Evolutionary conservation across 1,140 invertebrate genomes (phyloP).

Genomic region (Acromyrmex charruanus): DNA sequence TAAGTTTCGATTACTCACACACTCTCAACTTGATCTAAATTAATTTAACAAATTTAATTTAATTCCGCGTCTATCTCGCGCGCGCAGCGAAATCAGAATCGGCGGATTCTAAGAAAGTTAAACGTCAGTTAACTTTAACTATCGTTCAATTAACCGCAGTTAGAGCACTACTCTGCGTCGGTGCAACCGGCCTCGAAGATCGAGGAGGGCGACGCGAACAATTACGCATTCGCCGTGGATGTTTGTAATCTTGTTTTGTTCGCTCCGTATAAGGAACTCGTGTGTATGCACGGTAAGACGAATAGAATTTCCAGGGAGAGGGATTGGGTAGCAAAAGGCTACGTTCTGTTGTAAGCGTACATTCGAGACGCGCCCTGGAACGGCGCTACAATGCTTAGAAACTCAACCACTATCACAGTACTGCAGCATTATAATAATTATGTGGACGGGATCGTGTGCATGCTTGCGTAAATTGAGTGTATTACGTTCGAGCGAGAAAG

Average conservation of each 20-base stretch:
- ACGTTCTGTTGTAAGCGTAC: conserved; percentile 15
- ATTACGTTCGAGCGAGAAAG: conserved; percentile 65
- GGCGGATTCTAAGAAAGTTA: not conserved
- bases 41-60: conserved; percentile 1
- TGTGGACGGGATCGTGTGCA: conserved; percentile 79
- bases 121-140: conserved; percentile 8
- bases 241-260: conserved; percentile 42
- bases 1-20: conserved; percentile 5
- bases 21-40: not conserved
- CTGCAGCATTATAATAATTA: conserved; percentile 84
- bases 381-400: conserved; percentile 82
- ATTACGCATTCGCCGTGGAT: not conserved
- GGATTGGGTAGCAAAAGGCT: not conserved
- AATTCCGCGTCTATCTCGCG: conserved; percentile 12
- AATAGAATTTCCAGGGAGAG: conserved; percentile 13
- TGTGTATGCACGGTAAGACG: conserved; percentile 25
- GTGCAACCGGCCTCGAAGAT: conserved; percentile 9
- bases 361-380: conserved; percentile 64
- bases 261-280: not conserved
- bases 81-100: not conserved
- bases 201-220: not conserved
- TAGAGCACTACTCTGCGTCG: conserved; percentile 5
- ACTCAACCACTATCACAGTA: conserved; percentile 83
- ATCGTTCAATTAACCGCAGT: conserved; percentile 33
- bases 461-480: conserved; percentile 67